A percentile compares a stretch with the other conserved stretches of the same genome.
Conservation (phyloP, 2,888 invertebrate species). For the Calephelis perditalis region DNA sequence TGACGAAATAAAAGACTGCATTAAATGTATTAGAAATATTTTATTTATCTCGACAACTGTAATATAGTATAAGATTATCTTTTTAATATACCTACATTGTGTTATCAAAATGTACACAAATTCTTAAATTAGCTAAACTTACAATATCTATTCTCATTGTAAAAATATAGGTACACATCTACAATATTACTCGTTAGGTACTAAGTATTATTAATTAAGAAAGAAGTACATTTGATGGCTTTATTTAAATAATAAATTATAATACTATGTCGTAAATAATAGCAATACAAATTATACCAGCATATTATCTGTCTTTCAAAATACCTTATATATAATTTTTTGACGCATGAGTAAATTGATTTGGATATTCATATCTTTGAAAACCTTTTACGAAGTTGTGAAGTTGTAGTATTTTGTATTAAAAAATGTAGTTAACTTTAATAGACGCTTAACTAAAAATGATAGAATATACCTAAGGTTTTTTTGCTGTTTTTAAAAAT, state of each 20-base stretch:
- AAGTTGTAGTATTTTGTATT: too few relatives aligned
- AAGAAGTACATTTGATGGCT: conserved; percentile 35
- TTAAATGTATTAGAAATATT: conserved; percentile 47
- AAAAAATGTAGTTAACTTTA: too few relatives aligned
- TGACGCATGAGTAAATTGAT: too few relatives aligned
- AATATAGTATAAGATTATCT: conserved; percentile 46
- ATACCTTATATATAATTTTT: too few relatives aligned
- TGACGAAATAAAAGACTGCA: conserved; percentile 61
- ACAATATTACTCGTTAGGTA: conserved; percentile 43
- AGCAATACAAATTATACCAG: conserved; percentile 17
- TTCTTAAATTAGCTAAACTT: conserved; percentile 50
- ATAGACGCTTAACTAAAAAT: too few relatives aligned
- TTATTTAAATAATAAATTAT: conserved; percentile 32
- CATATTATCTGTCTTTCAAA: too few relatives aligned
- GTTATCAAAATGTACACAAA: conserved; percentile 74
- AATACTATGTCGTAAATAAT: conserved; percentile 23
- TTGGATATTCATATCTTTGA: too few relatives aligned
- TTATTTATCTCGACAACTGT: conserved; percentile 56
- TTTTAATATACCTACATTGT: conserved; percentile 42
- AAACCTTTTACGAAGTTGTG: too few relatives aligned
- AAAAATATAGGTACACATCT: conserved; percentile 67
- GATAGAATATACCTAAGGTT: too few relatives aligned
- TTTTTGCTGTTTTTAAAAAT: too few relatives aligned
- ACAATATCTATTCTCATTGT: conserved; percentile 53
- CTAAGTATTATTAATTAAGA: conserved; percentile 42